Evolutionary conservation across 2,888 invertebrate species (phyloP).

Genomic region (Synanthedon formicaeformis): DNA sequence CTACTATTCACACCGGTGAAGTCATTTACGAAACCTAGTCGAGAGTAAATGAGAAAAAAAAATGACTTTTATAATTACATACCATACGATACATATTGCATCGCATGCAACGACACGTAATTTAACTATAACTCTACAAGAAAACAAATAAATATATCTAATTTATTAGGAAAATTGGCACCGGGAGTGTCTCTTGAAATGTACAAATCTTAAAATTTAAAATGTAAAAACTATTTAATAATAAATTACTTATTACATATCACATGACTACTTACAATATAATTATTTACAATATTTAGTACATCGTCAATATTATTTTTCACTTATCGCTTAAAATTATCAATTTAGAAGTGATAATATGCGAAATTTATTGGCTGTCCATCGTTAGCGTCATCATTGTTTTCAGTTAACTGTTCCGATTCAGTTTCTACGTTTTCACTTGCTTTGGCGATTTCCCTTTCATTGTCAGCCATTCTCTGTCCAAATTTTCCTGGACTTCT

Average conservation of each 20-base stretch:
- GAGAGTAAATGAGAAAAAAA: too few relatives aligned
- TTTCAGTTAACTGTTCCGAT: slow-evolving; percentile 11
- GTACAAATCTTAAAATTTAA: slow-evolving; percentile 4
- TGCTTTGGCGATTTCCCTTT: slow-evolving; percentile 19
- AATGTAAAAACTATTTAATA: slow-evolving; percentile 42
- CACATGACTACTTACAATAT: slow-evolving; percentile 44
- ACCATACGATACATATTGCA: too few relatives aligned
- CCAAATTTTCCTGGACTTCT: slow-evolving; percentile 21
- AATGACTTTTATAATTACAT: too few relatives aligned
- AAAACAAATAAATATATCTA: slow-evolving; percentile 7
- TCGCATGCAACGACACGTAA: too few relatives aligned
- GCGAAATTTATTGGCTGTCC: slow-evolving; percentile 60
- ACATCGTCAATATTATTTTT: neutral
- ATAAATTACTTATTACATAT: slow-evolving; percentile 57
- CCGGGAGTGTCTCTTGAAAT: slow-evolving; percentile 24
- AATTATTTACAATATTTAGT: slow-evolving; percentile 31
- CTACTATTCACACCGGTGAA: too few relatives aligned
- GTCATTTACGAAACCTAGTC: too few relatives aligned
- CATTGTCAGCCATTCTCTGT: slow-evolving; percentile 15
- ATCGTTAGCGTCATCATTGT: slow-evolving; percentile 14
- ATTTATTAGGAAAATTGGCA: slow-evolving; percentile 40
- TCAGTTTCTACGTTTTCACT: slow-evolving; percentile 30
- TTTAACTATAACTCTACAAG: too few relatives aligned
- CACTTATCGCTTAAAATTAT: neutral
- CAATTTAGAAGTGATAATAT: slow-evolving; percentile 54